These are phyloP conservation scores for Temnothorax rugatulus DNA, from an alignment of 2,888 invertebrate genomes.

Conservation along the genomic window DNA sequence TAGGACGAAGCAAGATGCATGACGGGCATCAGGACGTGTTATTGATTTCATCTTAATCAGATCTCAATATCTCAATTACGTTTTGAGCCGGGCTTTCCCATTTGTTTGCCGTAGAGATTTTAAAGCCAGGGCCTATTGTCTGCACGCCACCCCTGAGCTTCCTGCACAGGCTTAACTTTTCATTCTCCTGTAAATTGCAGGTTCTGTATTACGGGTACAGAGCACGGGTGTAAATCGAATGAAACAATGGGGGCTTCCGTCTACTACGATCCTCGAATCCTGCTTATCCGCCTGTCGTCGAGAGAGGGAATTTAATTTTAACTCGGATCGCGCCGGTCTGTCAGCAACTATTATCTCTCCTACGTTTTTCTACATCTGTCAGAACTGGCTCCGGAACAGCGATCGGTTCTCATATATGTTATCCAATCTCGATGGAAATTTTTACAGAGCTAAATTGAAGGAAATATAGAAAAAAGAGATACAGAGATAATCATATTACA, in stretches of 20 bases:
- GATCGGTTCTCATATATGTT: neutral
- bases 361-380: slow-evolving; percentile 18
- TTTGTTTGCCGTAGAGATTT: slow-evolving; percentile 86
- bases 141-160: slow-evolving; percentile 84
- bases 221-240: slow-evolving; percentile 84
- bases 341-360: slow-evolving; percentile 68
- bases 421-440: neutral
- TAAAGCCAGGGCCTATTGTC: slow-evolving; percentile 84
- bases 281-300: slow-evolving; percentile 75
- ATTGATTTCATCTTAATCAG: slow-evolving; percentile 86
- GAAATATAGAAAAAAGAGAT: neutral
- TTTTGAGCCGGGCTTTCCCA: slow-evolving; percentile 82
- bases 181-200: slow-evolving; percentile 86
- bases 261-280: slow-evolving; percentile 77
- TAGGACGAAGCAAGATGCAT: slow-evolving; percentile 71
- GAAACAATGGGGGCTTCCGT: slow-evolving; percentile 82
- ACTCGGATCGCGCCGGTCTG: slow-evolving; percentile 69
- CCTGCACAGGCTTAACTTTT: slow-evolving; percentile 85
- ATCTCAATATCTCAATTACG: slow-evolving; percentile 86
- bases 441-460: neutral
- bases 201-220: slow-evolving; percentile 81
- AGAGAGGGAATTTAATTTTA: slow-evolving; percentile 74
- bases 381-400: neutral
- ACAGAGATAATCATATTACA: slow-evolving; percentile 10
- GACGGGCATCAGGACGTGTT: slow-evolving; percentile 74